These are phyloP conservation scores for Pheosia tremula DNA, from an alignment of 2,888 invertebrate genomes.

Conservation along the genomic window DNA sequence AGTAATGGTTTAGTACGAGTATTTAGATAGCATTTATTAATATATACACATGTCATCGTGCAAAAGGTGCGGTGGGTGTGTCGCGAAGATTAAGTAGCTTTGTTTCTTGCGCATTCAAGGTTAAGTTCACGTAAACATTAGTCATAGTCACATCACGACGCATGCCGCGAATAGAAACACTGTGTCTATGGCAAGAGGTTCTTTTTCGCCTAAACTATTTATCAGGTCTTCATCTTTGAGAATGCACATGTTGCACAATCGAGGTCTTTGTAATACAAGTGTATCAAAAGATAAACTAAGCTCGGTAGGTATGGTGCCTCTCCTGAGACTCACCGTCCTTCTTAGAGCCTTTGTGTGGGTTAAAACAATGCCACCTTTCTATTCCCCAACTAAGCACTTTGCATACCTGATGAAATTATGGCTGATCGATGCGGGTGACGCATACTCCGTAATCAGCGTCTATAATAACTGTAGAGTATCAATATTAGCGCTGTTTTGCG, in stretches of 20 bases:
- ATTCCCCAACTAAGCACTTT: constrained; percentile 48
- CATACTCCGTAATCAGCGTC: constrained; percentile 37
- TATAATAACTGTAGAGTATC: constrained; percentile 12
- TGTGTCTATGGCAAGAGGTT: not conserved
- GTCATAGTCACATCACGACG: constrained; percentile 7
- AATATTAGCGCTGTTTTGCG: constrained; percentile 2
- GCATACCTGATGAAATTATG: constrained; percentile 49
- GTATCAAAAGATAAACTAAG: constrained; percentile 25
- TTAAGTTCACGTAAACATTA: constrained; percentile 35
- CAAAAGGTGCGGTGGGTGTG: constrained; percentile 38
- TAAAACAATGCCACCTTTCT: constrained; percentile 63
- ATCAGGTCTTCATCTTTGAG: not conserved
- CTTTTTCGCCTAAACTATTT: not conserved
- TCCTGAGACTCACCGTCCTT: constrained; percentile 52
- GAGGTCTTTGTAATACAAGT: constrained; percentile 15
- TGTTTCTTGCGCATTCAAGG: constrained; percentile 29
- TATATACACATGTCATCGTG: constrained; percentile 27
- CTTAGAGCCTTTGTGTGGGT: constrained; percentile 56
- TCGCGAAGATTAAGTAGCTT: constrained; percentile 27
- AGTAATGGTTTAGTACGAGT: not conserved
- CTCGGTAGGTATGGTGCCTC: constrained; percentile 32
- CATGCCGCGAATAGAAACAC: not conserved
- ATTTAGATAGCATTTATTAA: constrained; percentile 23
- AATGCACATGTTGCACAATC: constrained; percentile 25
- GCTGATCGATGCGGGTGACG: constrained; percentile 61